phyloP scores from a whole-genome alignment of 2,797 vertebrate genomes.

The Melanotaenia maccullochi region DNA sequence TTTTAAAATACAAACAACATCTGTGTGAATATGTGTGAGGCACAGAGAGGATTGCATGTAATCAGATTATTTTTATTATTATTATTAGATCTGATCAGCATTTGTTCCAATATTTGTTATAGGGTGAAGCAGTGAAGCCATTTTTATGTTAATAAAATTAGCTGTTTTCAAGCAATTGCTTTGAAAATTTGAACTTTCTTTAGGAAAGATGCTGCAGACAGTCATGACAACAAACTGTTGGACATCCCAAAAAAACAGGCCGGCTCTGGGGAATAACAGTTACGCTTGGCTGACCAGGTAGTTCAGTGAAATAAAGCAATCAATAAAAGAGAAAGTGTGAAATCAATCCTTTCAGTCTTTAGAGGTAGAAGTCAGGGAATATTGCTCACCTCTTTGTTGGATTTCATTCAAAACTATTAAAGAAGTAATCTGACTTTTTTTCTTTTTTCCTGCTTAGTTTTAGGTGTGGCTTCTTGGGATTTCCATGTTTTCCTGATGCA shows the following conservation, averaged over 20 bases:
- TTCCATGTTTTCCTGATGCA: no score
- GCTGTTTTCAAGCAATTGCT: conserved; percentile 7
- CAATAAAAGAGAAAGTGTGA: not conserved
- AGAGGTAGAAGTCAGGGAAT: not conserved
- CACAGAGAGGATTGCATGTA: conserved; percentile 12
- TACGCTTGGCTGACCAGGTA: not conserved
- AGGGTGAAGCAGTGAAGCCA: not conserved
- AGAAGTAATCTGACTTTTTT: not conserved
- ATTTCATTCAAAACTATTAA: not conserved
- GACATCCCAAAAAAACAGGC: no score
- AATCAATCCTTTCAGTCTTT: not conserved
- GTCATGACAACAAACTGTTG: no score
- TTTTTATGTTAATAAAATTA: not conserved
- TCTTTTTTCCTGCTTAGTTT: not conserved
- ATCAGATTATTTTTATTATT: not conserved
- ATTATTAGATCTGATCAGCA: conserved; percentile 10
- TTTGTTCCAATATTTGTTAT: conserved; percentile 9
- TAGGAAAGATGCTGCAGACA: not conserved
- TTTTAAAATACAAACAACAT: conserved; percentile 66
- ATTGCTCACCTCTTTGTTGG: not conserved
- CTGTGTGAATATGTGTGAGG: conserved; percentile 52
- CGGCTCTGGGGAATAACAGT: not conserved
- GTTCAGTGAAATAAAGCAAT: not conserved
- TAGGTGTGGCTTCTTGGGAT: not conserved
- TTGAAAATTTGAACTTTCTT: not conserved